Evolutionary conservation across 53 echinoderm and acorn worm species (phyloP).

Genomic region (Zoroaster sp.): DNA sequence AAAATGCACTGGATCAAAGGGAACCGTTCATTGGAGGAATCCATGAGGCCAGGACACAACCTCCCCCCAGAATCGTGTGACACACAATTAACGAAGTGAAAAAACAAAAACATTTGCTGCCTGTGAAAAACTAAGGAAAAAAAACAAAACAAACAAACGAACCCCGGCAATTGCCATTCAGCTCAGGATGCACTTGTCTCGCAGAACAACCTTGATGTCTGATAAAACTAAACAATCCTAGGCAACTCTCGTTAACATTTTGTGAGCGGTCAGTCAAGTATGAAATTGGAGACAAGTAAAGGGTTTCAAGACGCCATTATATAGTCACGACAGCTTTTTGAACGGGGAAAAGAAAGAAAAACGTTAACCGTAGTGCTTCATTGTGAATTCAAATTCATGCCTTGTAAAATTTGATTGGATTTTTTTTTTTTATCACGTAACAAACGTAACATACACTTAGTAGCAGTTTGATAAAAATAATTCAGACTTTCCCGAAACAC

Average conservation of each 20-base stretch:
- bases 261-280: background rate
- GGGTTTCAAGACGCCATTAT: background rate
- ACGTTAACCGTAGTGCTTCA: no score
- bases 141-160: background rate
- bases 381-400: no score
- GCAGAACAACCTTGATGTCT: background rate
- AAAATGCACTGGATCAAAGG: background rate
- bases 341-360: no score
- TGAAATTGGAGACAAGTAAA: background rate
- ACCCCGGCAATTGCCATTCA: background rate
- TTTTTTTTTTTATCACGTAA: no score
- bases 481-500: no score
- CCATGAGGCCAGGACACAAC: background rate
- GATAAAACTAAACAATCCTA: background rate
- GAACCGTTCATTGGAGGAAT: background rate
- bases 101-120: background rate
- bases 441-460: no score
- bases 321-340: background rate
- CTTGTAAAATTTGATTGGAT: no score
- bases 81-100: constrained; percentile 7
- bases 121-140: background rate
- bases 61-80: background rate
- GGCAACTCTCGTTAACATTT: background rate
- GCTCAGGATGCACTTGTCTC: background rate
- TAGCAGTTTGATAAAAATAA: no score